Conservation (phyloP, 2,797 vertebrate species). For the Gymnoscopelus braueri region DNA sequence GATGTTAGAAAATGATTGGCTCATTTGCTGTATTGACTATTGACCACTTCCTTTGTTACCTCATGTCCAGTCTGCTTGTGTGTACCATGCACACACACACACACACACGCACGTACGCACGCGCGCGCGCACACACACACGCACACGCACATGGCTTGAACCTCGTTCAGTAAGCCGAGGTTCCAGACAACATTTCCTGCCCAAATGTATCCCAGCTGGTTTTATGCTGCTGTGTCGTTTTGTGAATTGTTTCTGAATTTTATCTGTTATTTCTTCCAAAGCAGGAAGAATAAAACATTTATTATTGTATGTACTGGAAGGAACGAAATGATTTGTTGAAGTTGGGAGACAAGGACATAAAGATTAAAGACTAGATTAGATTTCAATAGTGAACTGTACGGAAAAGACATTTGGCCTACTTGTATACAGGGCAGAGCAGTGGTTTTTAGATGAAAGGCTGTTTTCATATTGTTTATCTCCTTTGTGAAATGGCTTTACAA, state of each 20-base stretch:
- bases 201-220: constrained; percentile 42
- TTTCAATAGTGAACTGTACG: constrained; percentile 30
- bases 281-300: constrained; percentile 1
- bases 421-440: constrained; percentile 26
- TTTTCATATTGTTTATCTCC: constrained; percentile 56
- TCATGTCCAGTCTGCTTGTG: neutral
- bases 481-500: constrained; percentile 38
- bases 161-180: constrained; percentile 20
- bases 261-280: constrained; percentile 6
- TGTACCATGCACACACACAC: constrained; percentile 8
- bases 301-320: neutral
- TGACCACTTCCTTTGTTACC: constrained; percentile 20
- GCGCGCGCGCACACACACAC: neutral
- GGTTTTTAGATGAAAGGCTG: constrained; percentile 45
- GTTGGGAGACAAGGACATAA: constrained; percentile 8
- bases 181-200: constrained; percentile 47
- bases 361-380: constrained; percentile 10
- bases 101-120: constrained; percentile 6
- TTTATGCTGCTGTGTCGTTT: constrained; percentile 11
- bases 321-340: neutral
- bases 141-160: neutral
- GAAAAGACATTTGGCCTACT: constrained; percentile 33
- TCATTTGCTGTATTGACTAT: constrained; percentile 18
- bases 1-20: constrained; percentile 19
- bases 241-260: neutral